These are phyloP conservation scores for Epinephelus malabaricus DNA, from an alignment of 2,797 vertebrate genomes.

Conservation along the genomic window DNA sequence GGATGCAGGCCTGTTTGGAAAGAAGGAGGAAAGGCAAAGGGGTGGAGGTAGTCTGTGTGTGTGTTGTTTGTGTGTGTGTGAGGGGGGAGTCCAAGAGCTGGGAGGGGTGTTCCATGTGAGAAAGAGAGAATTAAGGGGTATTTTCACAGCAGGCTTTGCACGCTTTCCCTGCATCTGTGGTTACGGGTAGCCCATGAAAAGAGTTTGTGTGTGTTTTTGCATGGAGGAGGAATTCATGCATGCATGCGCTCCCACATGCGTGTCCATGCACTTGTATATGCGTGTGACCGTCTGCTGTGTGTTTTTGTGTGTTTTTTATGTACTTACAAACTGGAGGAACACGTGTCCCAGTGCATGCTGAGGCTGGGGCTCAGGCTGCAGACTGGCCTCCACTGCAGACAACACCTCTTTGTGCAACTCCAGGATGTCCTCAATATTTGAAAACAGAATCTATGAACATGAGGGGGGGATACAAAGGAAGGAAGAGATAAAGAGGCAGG, in stretches of 20 bases:
- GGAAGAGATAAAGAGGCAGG: slow-evolving; percentile 43
- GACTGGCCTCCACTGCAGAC: slow-evolving; percentile 90
- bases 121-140: slow-evolving; percentile 62
- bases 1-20: slow-evolving; percentile 81
- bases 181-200: slow-evolving; percentile 65
- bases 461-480: slow-evolving; percentile 52
- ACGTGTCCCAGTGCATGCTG: slow-evolving; percentile 95
- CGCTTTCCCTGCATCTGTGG: slow-evolving; percentile 67
- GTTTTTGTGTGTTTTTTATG: slow-evolving; percentile 38
- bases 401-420: slow-evolving; percentile 94
- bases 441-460: slow-evolving; percentile 94
- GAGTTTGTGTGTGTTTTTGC: slow-evolving; percentile 43
- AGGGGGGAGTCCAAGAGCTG: slow-evolving; percentile 21
- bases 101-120: slow-evolving; percentile 45
- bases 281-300: slow-evolving; percentile 46
- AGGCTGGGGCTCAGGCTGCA: slow-evolving; percentile 95
- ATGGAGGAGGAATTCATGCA: slow-evolving; percentile 40
- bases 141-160: slow-evolving; percentile 72
- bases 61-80: slow-evolving; percentile 16
- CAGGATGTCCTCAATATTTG: slow-evolving; percentile 98
- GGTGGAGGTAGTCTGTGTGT: slow-evolving; percentile 24
- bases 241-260: slow-evolving; percentile 28
- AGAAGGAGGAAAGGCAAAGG: slow-evolving; percentile 51
- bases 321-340: slow-evolving; percentile 98
- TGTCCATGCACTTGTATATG: slow-evolving; percentile 40